Conservation (phyloP, 2,888 invertebrate species). For the Perizoma affinitatum region DNA sequence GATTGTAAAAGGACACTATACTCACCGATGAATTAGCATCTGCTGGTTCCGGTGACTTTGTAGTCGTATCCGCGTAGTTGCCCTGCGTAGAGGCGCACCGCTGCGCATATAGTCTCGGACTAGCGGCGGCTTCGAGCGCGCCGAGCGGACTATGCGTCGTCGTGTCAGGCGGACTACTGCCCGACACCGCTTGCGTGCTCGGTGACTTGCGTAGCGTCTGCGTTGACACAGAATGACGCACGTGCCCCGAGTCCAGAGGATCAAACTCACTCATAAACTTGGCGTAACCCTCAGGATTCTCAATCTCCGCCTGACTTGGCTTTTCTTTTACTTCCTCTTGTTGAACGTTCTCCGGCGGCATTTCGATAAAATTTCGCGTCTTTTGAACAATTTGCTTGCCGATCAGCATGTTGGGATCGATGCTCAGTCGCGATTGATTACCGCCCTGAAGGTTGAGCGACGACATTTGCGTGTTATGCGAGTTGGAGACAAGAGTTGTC, state of each 20-base stretch:
- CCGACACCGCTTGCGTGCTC: slow-evolving; percentile 49
- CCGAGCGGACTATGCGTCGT: slow-evolving; percentile 93
- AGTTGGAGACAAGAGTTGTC: slow-evolving; percentile 90
- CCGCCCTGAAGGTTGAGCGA: slow-evolving; percentile 42
- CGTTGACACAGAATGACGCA: slow-evolving; percentile 89
- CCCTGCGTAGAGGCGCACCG: slow-evolving; percentile 50
- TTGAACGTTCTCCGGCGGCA: slow-evolving; percentile 40
- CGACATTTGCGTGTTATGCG: slow-evolving; percentile 75
- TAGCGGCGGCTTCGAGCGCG: slow-evolving; percentile 66
- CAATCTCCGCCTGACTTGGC: slow-evolving; percentile 33
- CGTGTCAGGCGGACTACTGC: slow-evolving; percentile 89
- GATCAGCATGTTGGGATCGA: slow-evolving; percentile 85
- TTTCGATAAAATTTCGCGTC: slow-evolving; percentile 52
- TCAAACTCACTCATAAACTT: slow-evolving; percentile 54
- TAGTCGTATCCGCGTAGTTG: slow-evolving; percentile 75
- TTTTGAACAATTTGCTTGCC: slow-evolving; percentile 57
- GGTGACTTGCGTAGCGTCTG: slow-evolving; percentile 85
- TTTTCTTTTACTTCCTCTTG: slow-evolving; percentile 39
- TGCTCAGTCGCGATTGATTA: slow-evolving; percentile 76
- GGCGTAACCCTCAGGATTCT: slow-evolving; percentile 51
- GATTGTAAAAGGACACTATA: background rate
- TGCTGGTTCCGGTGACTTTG: slow-evolving; percentile 72
- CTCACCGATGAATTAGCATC: slow-evolving; percentile 74
- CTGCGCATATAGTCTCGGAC: slow-evolving; percentile 46
- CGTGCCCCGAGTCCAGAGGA: slow-evolving; percentile 44